These are phyloP conservation scores for Poeciliopsis gracilis DNA, from an alignment of 2,797 vertebrate genomes.

Conservation along the genomic window DNA sequence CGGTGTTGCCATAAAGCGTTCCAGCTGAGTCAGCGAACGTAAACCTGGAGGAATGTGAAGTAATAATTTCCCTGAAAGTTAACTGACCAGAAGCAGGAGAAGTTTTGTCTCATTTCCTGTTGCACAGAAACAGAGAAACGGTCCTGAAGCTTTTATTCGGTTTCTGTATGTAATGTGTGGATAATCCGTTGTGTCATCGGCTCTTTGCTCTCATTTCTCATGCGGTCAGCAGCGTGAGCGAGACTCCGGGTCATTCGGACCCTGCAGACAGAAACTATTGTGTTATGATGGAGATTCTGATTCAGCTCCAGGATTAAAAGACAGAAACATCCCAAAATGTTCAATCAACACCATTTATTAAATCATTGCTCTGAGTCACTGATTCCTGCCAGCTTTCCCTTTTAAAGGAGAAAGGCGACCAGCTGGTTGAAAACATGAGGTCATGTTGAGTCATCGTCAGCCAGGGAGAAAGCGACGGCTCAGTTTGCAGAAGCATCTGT, in stretches of 20 bases:
- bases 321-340: neutral
- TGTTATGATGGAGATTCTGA: neutral
- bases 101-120: no score
- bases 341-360: neutral
- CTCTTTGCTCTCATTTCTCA: neutral
- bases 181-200: neutral
- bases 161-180: no score
- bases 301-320: neutral
- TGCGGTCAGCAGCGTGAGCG: no score
- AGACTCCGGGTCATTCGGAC: neutral
- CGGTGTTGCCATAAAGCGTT: neutral
- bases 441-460: conserved; percentile 53
- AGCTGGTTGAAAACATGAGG: conserved; percentile 30
- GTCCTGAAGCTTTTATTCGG: neutral
- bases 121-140: neutral
- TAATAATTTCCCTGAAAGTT: neutral
- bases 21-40: neutral
- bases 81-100: no score
- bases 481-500: neutral
- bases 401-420: conserved; percentile 1
- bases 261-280: neutral
- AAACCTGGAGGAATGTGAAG: neutral
- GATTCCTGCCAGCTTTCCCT: neutral
- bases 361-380: neutral
- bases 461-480: conserved; percentile 22